Evolutionary conservation across 2,888 invertebrate species (phyloP), one percentile per base, ranked within the genome.

Genomic region (Arenicola marina): DNA sequence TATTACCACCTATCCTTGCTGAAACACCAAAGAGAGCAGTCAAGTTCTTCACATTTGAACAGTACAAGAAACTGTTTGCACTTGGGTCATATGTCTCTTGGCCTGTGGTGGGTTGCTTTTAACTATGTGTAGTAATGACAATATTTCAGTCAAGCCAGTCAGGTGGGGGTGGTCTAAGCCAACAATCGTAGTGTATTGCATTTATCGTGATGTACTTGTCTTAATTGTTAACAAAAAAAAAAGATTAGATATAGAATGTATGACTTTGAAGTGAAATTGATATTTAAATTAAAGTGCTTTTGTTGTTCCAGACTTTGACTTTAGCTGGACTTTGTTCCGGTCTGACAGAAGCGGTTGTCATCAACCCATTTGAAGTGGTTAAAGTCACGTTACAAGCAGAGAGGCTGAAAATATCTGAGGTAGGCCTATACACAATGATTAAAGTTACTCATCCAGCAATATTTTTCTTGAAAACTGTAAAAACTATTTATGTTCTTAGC

Each of bases 21-120:
- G 96, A 96, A 86, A 96, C 95, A 0, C 96, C 96, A 1, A 96
- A 96, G 84, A 84, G 95, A 77, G 95, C 95, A 21, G 91, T 93
- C 18, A 96, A 96, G 87, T 96, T 96, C 84, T 89, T 93, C 76
- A 91, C 92, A 32, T 96, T 95, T 85, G 95, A 95, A 84, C 93
- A 95, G 82, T 93, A 93, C 78, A 94, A 95, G 85, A 87, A 89
- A 73, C 82, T 93, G 72, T 93, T 93, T 28, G 24, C 29, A 21
- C 59, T 60, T 55, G 60, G 54, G 26, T 33, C 53, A n/a, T n/a
- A n/a, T n/a, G n/a, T n/a, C n/a, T n/a, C n/a, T n/a, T n/a, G n/a
- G n/a, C n/a, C n/a, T n/a, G n/a, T n/a, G n/a, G n/a, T n/a, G n/a
- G n/a, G n/a, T n/a, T n/a, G n/a, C n/a, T n/a, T n/a, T n/a, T n/a